Evolutionary conservation across 2,797 vertebrate genomes (phyloP), one percentile per base, ranked within the genome.

Genomic region (Acestrorhynchus altus): DNA sequence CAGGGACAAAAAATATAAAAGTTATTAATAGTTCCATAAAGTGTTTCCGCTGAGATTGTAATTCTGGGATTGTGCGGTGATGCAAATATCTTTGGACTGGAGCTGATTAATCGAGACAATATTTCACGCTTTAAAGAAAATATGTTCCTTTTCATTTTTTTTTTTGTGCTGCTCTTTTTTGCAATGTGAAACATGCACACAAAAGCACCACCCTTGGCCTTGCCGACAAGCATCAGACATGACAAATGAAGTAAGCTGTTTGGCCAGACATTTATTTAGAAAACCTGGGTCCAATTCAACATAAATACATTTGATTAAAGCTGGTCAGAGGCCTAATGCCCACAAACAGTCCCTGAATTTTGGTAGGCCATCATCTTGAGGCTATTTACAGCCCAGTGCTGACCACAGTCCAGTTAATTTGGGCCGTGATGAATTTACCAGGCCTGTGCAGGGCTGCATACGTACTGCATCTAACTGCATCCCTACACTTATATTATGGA

Each of bases 1-100:
- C 61, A 57, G 73, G 74, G 78, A 47, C 44, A 81, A 78, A 85
- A 79, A 79, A 85, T 81, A 87, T 83, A 75, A 83, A 84, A 83
- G 76, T 83, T 83, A 83, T 86, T 86, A 84, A 84, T 86, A 84
- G 81, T 79, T 84, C 65, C 75, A 84, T 85, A 84, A 84, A 82
- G 71, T 82, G 77, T 85, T 86, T 83, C 84, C 69, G 74, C 81
- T 64, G 68, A 76, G 80, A 78, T 84, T 71, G 77, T 86, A 78
- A 81, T 76, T 59, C 77, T 65, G 51, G 72, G 78, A 71, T 71
- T 83, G 75, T 73, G 72, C 24, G 22, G 51, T 73, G 78, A 81
- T 81, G 81, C 79, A 83, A 85, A 83, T 81, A 60, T 81, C 69
- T 68, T 74, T 79, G 61, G 75, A 77, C 73, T 72, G 35, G 74